Percentiles rank a stretch among this genome's conserved stretches.
phyloP scores from a whole-genome alignment of 1,140 invertebrate genomes.

The Drosophila suzukii region DNA sequence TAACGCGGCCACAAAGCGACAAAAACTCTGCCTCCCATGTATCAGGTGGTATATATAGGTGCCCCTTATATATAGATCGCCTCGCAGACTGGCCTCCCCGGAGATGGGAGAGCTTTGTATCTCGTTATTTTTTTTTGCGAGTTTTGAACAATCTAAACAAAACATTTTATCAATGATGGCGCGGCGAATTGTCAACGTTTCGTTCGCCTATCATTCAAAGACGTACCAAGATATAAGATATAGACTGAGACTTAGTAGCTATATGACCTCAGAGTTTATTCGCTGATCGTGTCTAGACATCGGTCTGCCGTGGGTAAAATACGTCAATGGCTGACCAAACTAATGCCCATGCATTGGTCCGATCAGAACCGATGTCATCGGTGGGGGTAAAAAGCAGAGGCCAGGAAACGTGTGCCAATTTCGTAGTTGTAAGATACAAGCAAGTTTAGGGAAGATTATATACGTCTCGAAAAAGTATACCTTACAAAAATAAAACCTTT shows the following conservation, averaged over 20 bases:
- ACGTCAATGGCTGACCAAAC: slow-evolving; percentile 64
- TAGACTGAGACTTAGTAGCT: slow-evolving; percentile 40
- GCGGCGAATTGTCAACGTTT: slow-evolving; percentile 39
- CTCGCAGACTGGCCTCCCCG: slow-evolving; percentile 69
- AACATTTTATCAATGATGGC: slow-evolving; percentile 68
- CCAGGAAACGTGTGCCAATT: slow-evolving; percentile 42
- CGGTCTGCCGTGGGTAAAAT: slow-evolving; percentile 59
- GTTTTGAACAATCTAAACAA: slow-evolving; percentile 44
- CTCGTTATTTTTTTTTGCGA: slow-evolving; percentile 16
- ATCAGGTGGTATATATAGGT: slow-evolving; percentile 40
- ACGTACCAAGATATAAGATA: slow-evolving; percentile 19
- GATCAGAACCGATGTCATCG: slow-evolving; percentile 1
- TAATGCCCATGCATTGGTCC: slow-evolving; percentile 67
- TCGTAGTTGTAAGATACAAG: slow-evolving; percentile 16
- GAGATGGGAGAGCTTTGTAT: slow-evolving; percentile 43
- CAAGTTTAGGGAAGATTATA: neutral
- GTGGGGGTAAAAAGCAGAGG: slow-evolving; percentile 24
- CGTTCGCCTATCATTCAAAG: slow-evolving; percentile 7
- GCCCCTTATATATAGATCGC: slow-evolving; percentile 40
- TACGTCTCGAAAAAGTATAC: slow-evolving; percentile 9
- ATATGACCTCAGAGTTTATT: slow-evolving; percentile 71
- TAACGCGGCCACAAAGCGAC: slow-evolving; percentile 64
- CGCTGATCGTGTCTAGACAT: slow-evolving; percentile 67
- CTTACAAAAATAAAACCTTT: neutral
- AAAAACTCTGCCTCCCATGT: slow-evolving; percentile 41